phyloP scores from a whole-genome alignment of 2,113 vertebrate species.

The Carlito syrichta region DNA sequence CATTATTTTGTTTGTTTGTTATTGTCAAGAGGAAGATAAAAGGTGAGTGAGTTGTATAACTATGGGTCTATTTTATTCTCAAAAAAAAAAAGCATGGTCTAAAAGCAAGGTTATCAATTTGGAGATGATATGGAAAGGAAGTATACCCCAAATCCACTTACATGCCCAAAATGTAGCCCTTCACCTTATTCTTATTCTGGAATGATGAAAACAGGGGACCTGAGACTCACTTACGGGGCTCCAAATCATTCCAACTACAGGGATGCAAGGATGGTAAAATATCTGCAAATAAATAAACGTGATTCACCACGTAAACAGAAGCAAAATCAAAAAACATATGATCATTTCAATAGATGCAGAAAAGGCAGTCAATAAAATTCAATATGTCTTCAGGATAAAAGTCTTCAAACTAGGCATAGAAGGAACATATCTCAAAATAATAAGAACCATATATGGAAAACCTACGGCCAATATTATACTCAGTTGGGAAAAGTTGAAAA shows the following conservation, averaged over 20 bases:
- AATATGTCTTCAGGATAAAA: too few species aligned
- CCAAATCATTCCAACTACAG: background rate
- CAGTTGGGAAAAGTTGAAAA: too few species aligned
- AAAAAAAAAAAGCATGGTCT: background rate
- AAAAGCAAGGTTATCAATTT: background rate
- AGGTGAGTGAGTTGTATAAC: background rate
- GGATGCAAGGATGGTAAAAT: too few species aligned
- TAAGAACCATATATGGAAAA: too few species aligned
- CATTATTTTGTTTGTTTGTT: background rate
- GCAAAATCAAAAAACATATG: too few species aligned
- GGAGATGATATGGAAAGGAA: background rate
- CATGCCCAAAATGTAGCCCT: background rate
- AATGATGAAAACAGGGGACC: background rate
- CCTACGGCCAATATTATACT: too few species aligned
- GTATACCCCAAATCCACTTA: background rate
- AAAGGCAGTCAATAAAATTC: too few species aligned
- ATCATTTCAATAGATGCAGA: too few species aligned
- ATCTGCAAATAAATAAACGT: too few species aligned
- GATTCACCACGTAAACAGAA: too few species aligned
- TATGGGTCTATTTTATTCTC: background rate
- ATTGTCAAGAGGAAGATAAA: background rate
- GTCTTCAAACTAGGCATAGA: too few species aligned
- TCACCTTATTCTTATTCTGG: background rate
- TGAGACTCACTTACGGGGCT: background rate
- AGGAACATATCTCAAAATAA: too few species aligned